Conservation (phyloP, 2,888 invertebrate genomes). For the Latheticus oryzae region DNA sequence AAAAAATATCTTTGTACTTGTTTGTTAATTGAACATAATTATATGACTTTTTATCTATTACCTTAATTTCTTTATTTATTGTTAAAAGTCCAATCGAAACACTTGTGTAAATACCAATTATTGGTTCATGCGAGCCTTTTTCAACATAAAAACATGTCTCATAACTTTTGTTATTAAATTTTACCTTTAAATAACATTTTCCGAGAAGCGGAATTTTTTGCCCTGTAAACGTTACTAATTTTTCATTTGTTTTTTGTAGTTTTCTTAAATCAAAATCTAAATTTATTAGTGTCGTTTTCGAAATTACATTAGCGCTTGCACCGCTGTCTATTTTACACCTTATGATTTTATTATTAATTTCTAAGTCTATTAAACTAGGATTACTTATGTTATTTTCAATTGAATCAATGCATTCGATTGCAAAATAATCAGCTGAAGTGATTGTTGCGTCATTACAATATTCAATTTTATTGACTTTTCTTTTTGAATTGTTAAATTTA, state of each 20-base stretch:
- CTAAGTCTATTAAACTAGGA: conserved; percentile 16
- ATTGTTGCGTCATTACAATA: background rate
- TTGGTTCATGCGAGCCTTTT: background rate
- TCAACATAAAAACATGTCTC: background rate
- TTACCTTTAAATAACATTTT: conserved; percentile 32
- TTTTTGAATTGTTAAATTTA: conserved; percentile 13
- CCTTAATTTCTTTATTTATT: background rate
- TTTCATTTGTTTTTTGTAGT: conserved; percentile 26
- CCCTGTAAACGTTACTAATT: conserved; percentile 34
- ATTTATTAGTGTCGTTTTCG: conserved; percentile 7
- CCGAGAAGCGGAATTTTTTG: conserved; percentile 37
- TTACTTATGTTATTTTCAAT: background rate
- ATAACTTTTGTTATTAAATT: conserved; percentile 14
- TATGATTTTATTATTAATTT: conserved; percentile 30
- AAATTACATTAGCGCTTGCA: conserved; percentile 37
- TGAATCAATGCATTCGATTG: background rate
- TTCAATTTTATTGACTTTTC: background rate
- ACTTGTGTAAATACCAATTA: conserved; percentile 1
- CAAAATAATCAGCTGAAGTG: background rate
- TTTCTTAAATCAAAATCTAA: conserved; percentile 2
- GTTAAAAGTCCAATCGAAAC: background rate
- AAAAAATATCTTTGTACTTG: conserved; percentile 32
- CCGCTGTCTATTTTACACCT: conserved; percentile 31
- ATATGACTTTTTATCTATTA: background rate
- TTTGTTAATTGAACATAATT: background rate